These are phyloP conservation scores for Copidosoma floridanum DNA, from an alignment of 1,140 invertebrate species.

Conservation along the genomic window DNA sequence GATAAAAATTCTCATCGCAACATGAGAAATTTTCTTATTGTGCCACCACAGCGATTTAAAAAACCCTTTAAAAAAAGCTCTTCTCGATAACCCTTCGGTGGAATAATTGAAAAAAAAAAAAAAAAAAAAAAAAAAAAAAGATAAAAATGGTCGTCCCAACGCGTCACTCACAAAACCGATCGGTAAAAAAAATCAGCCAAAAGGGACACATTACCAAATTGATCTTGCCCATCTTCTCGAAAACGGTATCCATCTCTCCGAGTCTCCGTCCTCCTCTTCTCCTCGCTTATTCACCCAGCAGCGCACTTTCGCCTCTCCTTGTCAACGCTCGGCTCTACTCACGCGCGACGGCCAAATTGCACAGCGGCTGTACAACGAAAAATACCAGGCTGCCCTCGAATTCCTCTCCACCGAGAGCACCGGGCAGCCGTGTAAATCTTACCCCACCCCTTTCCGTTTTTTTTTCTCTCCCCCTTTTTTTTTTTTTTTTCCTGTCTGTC, in stretches of 20 bases:
- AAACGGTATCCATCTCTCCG: conserved; percentile 48
- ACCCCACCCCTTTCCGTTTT: too few relatives aligned
- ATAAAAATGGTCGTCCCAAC: not conserved
- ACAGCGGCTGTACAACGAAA: not conserved
- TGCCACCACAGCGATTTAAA: too few relatives aligned
- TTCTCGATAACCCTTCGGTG: not conserved
- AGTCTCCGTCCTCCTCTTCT: conserved; percentile 6
- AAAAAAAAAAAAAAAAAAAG: not conserved
- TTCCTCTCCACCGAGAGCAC: conserved; percentile 14
- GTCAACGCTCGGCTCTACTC: not conserved
- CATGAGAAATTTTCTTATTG: too few relatives aligned
- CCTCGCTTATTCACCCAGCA: not conserved
- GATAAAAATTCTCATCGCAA: too few relatives aligned
- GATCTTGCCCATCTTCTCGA: conserved; percentile 55
- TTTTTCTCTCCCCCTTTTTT: too few relatives aligned
- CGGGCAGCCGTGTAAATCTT: too few relatives aligned
- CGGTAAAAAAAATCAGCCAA: not conserved
- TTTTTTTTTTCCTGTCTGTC: too few relatives aligned
- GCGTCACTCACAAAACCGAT: not conserved
- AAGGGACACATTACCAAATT: conserved; percentile 51
- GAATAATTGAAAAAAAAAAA: not conserved
- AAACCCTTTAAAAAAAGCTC: too few relatives aligned
- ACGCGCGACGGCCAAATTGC: not conserved
- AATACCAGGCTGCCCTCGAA: conserved; percentile 22
- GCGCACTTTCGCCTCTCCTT: conserved; percentile 10